A percentile compares a stretch with the other conserved stretches of the same genome.
phyloP scores from a whole-genome alignment of 53 echinoderm and acorn worm genomes.

The Luidia sarsii region DNA sequence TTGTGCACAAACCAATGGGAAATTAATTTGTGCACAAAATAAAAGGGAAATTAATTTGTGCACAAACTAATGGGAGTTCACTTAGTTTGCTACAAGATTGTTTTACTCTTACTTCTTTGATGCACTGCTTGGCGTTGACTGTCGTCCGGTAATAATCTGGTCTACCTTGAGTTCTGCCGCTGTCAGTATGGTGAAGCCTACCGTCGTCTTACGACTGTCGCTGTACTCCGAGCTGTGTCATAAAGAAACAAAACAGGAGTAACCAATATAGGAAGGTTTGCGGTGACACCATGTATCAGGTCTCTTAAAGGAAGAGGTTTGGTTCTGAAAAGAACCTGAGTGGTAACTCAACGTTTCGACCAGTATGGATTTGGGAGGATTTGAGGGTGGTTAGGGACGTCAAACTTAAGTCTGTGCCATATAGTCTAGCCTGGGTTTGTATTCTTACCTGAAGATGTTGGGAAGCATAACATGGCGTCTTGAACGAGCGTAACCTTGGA shows the following conservation, averaged over 20 bases:
- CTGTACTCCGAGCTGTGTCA: constrained; percentile 40
- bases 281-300: too few relatives aligned
- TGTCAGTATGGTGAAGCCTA: constrained; percentile 53
- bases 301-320: too few relatives aligned
- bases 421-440: too few relatives aligned
- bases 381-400: too few relatives aligned
- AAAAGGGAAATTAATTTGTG: too few relatives aligned
- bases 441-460: constrained; percentile 68
- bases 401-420: too few relatives aligned
- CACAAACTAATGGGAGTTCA: too few relatives aligned
- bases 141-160: constrained; percentile 53
- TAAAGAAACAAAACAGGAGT: neutral
- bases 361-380: too few relatives aligned
- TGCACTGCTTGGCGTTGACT: constrained; percentile 12
- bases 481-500: constrained; percentile 70
- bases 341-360: neutral
- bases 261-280: neutral
- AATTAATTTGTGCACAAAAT: too few relatives aligned
- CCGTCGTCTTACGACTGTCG: constrained; percentile 28
- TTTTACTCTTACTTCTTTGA: constrained; percentile 60
- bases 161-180: constrained; percentile 76
- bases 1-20: too few relatives aligned
- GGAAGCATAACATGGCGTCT: constrained; percentile 79
- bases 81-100: too few relatives aligned
- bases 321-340: too few relatives aligned